Percentiles rank a stretch among this genome's conserved stretches.
Evolutionary conservation across 2,797 vertebrate genomes (phyloP).

Genomic region (Chaetodon trifasciatus): DNA sequence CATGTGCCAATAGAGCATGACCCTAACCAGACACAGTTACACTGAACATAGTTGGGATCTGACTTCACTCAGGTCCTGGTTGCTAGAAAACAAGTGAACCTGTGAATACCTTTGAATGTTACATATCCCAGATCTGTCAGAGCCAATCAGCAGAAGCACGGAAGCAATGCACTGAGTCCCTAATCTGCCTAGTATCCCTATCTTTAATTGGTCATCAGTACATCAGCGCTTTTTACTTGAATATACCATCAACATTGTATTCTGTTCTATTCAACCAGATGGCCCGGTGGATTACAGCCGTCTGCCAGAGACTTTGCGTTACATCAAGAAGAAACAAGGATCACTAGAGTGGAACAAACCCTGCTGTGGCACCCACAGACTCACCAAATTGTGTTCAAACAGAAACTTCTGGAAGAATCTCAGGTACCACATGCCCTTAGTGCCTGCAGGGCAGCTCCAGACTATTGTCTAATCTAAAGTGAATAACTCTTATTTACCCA

Average conservation of each 20-base stretch:
- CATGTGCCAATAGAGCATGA: too few species aligned
- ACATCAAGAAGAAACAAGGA: constrained; percentile 90
- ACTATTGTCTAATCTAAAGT: constrained; percentile 5
- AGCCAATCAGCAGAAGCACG: too few species aligned
- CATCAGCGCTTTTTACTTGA: neutral
- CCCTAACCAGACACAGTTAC: too few species aligned
- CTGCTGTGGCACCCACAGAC: constrained; percentile 61
- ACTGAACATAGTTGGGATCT: too few species aligned
- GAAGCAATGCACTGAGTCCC: too few species aligned
- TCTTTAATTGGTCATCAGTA: too few species aligned
- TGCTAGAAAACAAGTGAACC: too few species aligned
- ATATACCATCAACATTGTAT: neutral
- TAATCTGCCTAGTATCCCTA: too few species aligned
- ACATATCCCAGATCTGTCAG: too few species aligned
- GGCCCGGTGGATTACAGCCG: constrained; percentile 86
- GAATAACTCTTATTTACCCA: neutral
- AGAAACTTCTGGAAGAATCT: constrained; percentile 93
- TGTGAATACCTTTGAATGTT: too few species aligned
- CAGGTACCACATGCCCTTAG: constrained; percentile 89
- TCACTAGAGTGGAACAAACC: constrained; percentile 84
- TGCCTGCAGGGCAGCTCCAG: constrained; percentile 33
- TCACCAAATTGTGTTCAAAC: constrained; percentile 41
- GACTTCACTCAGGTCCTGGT: too few species aligned
- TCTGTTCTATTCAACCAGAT: constrained; percentile 67
- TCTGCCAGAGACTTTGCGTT: constrained; percentile 91